phyloP scores from a whole-genome alignment of 2,113 vertebrate species.

The Egretta garzetta region DNA sequence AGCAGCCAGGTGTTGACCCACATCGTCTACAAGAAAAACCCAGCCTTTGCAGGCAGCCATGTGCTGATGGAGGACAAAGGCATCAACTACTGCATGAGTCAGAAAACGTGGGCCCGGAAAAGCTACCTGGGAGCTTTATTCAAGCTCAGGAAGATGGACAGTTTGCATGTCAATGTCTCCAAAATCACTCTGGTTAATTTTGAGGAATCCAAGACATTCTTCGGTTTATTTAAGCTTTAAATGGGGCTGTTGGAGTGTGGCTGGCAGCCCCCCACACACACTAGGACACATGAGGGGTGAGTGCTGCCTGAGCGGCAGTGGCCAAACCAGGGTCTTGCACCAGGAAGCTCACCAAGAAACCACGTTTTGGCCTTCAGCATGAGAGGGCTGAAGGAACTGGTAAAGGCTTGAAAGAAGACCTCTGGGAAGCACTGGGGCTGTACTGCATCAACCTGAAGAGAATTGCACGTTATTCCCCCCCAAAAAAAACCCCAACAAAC shows the following conservation, averaged over 20 bases:
- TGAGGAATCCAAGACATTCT: slow-evolving; percentile 80
- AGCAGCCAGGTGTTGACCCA: slow-evolving; percentile 67
- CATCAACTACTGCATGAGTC: slow-evolving; percentile 53
- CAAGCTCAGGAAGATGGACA: slow-evolving; percentile 71
- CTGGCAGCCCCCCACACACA: accelerated
- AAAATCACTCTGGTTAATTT: slow-evolving; percentile 65
- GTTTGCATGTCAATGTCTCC: slow-evolving; percentile 76
- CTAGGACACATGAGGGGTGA: accelerated
- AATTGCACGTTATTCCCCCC: background rate
- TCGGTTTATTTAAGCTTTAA: slow-evolving; percentile 80
- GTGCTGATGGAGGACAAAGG: slow-evolving; percentile 77
- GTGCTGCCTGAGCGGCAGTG: background rate
- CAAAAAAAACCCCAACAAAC: background rate
- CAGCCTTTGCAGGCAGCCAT: background rate
- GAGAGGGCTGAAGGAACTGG: background rate
- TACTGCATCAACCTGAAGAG: background rate
- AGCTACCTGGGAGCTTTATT: slow-evolving; percentile 79
- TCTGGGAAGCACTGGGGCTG: background rate
- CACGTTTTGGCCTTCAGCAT: accelerated
- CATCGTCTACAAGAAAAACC: slow-evolving; percentile 74
- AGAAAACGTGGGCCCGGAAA: slow-evolving; percentile 69
- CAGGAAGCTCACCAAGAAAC: background rate
- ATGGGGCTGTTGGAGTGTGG: accelerated
- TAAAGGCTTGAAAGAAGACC: background rate
- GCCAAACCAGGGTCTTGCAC: background rate